Conservation (phyloP, 2,113 vertebrate species). For the Ptyas mucosa region DNA sequence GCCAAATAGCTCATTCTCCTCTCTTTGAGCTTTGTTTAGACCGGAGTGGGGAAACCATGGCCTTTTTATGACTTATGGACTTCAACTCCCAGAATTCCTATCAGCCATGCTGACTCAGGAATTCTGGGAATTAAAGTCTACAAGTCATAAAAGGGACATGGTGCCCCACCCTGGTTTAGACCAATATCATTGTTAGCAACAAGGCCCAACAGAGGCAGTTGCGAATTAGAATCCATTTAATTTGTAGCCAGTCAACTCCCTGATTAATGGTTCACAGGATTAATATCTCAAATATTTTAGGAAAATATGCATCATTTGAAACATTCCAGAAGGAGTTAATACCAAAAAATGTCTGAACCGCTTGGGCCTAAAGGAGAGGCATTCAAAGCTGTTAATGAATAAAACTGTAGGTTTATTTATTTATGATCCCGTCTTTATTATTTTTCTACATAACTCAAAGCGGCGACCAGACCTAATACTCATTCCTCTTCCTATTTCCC, state of each 20-base stretch:
- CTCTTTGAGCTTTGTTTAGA: background rate
- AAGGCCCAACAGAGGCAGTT: background rate
- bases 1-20: background rate
- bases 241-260: background rate
- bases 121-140: background rate
- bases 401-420: constrained; percentile 1
- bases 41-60: background rate
- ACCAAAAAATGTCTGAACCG: background rate
- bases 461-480: too few species aligned
- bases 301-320: background rate
- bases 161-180: background rate
- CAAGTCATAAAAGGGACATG: background rate
- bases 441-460: too few species aligned
- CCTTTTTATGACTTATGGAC: background rate
- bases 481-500: too few species aligned
- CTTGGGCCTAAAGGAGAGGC: background rate
- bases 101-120: background rate
- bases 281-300: background rate
- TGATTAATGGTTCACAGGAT: background rate
- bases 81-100: background rate
- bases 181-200: background rate
- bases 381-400: constrained; percentile 21
- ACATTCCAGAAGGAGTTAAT: background rate
- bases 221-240: background rate
- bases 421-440: too few species aligned